Evolutionary conservation across 2,888 invertebrate species (phyloP).

Genomic region (Octodonta nipae): DNA sequence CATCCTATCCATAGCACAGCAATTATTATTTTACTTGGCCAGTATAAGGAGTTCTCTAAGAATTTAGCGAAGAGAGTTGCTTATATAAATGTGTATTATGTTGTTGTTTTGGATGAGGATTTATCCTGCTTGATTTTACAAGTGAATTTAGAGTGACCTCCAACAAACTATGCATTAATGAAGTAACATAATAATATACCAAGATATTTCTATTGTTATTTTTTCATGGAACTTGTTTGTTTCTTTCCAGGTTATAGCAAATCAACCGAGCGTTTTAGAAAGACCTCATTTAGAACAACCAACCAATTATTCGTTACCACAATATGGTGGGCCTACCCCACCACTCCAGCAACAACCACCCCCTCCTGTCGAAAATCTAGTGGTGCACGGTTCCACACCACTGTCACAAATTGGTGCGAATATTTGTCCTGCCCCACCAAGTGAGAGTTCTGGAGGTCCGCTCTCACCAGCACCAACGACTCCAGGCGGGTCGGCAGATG

Average conservation of each 20-base stretch:
- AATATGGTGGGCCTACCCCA: constrained; percentile 26
- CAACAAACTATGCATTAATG: too few relatives aligned
- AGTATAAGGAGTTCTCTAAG: too few relatives aligned
- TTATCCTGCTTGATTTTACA: too few relatives aligned
- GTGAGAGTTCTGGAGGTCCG: constrained; percentile 35
- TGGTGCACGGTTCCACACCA: constrained; percentile 75
- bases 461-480: constrained; percentile 49
- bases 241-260: constrained; percentile 30
- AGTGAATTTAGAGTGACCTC: too few relatives aligned
- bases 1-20: too few relatives aligned
- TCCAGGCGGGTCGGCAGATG: constrained; percentile 44
- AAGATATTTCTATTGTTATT: too few relatives aligned
- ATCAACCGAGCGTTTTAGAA: constrained; percentile 19
- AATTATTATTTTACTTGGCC: too few relatives aligned
- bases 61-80: too few relatives aligned
- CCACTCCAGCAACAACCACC: constrained; percentile 29
- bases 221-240: background rate
- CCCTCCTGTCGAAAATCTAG: constrained; percentile 29
- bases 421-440: constrained; percentile 45
- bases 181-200: too few relatives aligned
- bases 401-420: constrained; percentile 69
- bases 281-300: constrained; percentile 29
- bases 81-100: too few relatives aligned
- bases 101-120: too few relatives aligned
- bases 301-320: constrained; percentile 25